Evolutionary conservation across 1,140 invertebrate species (phyloP).

Genomic region (Eulimnadia texana): DNA sequence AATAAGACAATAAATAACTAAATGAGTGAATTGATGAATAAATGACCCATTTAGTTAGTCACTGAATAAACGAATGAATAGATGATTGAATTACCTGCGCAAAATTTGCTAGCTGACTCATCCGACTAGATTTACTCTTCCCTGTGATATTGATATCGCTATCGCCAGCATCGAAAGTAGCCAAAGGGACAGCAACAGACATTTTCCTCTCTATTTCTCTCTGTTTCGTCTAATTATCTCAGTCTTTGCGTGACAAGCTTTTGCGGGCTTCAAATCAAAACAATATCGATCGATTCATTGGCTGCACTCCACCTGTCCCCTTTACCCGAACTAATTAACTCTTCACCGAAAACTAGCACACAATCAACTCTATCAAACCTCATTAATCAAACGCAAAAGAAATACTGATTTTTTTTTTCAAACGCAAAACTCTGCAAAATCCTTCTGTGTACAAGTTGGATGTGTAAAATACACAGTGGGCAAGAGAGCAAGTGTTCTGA

Average conservation of each 20-base stretch:
- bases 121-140: neutral
- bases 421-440: too few species aligned
- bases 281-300: neutral
- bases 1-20: neutral
- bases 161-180: conserved; percentile 4
- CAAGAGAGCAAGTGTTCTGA: too few species aligned
- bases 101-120: neutral
- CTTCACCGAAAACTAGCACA: too few species aligned
- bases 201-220: neutral
- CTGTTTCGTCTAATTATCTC: neutral
- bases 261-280: neutral
- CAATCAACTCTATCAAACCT: too few species aligned
- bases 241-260: neutral
- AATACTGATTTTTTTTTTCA: too few species aligned
- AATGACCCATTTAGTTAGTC: neutral
- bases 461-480: too few species aligned
- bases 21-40: neutral
- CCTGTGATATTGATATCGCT: neutral
- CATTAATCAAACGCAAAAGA: too few species aligned
- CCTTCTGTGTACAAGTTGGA: too few species aligned
- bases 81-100: neutral
- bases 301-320: too few species aligned
- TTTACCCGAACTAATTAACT: too few species aligned
- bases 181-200: neutral
- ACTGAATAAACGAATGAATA: neutral